Percentiles rank a stretch among this genome's conserved stretches.
Evolutionary conservation across 2,797 vertebrate genomes (phyloP).

Genomic region (Chrysocyon brachyurus): DNA sequence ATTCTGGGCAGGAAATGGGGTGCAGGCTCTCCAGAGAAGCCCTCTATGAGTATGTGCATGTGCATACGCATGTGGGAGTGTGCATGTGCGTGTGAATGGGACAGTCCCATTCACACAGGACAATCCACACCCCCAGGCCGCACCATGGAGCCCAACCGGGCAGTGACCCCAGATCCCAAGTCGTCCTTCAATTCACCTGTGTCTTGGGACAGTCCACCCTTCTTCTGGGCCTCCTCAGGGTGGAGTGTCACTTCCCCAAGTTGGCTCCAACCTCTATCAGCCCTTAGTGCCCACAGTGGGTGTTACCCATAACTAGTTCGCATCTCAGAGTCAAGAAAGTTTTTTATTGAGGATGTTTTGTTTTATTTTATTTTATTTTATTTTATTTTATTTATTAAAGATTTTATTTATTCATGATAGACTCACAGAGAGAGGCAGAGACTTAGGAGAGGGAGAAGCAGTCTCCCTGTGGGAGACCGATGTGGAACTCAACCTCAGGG

Average conservation of each 20-base stretch:
- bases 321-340: background rate
- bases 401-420: too few relatives aligned
- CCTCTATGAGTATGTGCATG: background rate
- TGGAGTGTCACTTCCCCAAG: background rate
- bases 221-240: background rate
- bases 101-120: background rate
- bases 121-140: background rate
- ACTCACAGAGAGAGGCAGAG: too few relatives aligned
- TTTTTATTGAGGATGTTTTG: background rate
- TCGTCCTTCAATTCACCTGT: background rate
- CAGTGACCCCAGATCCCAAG: background rate
- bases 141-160: background rate
- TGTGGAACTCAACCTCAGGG: too few relatives aligned
- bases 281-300: accelerated
- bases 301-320: accelerated
- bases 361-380: too few relatives aligned
- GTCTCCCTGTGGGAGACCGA: too few relatives aligned
- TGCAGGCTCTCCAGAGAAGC: background rate
- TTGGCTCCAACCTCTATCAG: background rate
- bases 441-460: too few relatives aligned
- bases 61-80: accelerated
- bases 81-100: accelerated
- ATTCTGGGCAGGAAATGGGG: background rate
- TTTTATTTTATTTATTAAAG: too few relatives aligned
- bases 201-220: background rate